A percentile compares a stretch with the other conserved stretches of the same genome.
phyloP scores from a whole-genome alignment of 2,888 invertebrate species.

The Patella ulyssiponensis region DNA sequence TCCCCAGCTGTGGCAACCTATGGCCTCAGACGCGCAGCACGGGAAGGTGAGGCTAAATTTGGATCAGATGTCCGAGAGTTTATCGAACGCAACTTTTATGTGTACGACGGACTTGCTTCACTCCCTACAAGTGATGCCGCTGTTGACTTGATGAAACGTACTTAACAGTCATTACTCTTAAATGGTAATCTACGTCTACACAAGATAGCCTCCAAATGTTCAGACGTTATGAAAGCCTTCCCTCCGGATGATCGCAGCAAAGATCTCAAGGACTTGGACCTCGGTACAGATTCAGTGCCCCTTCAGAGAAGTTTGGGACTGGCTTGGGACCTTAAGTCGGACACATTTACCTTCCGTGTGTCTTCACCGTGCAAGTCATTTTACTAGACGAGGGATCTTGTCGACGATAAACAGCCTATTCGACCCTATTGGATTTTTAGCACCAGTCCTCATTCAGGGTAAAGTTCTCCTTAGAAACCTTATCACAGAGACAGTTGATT shows the following conservation, averaged over 20 bases:
- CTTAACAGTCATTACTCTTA: constrained; percentile 23
- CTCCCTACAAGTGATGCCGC: constrained; percentile 25
- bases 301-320: not conserved
- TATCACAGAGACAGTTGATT: not conserved
- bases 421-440: constrained; percentile 43
- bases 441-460: constrained; percentile 40
- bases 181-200: constrained; percentile 32
- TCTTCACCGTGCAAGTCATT: constrained; percentile 23
- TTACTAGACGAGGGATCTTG: constrained; percentile 36
- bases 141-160: constrained; percentile 31
- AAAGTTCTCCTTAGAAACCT: constrained; percentile 42
- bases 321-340: too few species aligned
- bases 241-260: constrained; percentile 26
- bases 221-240: constrained; percentile 30
- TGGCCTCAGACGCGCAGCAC: constrained; percentile 27
- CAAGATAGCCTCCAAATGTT: constrained; percentile 39
- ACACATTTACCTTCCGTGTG: too few species aligned
- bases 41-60: constrained; percentile 4
- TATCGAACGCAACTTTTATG: constrained; percentile 38
- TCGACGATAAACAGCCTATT: constrained; percentile 40
- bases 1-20: constrained; percentile 39
- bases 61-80: constrained; percentile 33
- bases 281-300: not conserved
- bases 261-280: constrained; percentile 16
- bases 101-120: constrained; percentile 38